These are phyloP conservation scores for Parus major DNA, from an alignment of 2,113 vertebrate species.

Conservation along the genomic window DNA sequence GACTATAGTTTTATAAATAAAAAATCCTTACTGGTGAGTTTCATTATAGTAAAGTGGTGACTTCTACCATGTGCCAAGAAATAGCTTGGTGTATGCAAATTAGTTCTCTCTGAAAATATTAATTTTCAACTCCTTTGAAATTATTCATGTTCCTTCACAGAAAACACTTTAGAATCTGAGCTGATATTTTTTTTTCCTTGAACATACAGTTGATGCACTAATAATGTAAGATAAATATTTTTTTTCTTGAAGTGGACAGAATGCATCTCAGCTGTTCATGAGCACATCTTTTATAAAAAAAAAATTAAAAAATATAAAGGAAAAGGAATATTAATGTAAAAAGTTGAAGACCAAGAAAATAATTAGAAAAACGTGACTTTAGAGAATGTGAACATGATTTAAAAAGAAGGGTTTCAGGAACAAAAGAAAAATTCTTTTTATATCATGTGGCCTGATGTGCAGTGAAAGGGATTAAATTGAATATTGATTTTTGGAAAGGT, in stretches of 20 bases:
- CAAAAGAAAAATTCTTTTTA: conserved; percentile 49
- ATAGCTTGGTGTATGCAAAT: neutral
- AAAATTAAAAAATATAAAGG: neutral
- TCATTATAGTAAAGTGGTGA: neutral
- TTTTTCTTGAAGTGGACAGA: neutral
- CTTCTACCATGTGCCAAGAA: neutral
- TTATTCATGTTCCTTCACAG: neutral
- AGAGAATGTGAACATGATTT: neutral
- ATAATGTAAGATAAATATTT: neutral
- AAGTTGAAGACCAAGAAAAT: neutral
- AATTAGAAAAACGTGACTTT: neutral
- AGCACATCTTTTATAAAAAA: neutral
- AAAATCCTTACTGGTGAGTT: conserved; percentile 24
- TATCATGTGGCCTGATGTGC: conserved; percentile 30
- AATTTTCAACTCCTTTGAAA: neutral
- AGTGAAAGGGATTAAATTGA: conserved; percentile 57
- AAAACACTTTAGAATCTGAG: neutral
- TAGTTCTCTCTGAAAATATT: neutral
- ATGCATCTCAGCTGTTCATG: neutral
- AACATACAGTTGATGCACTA: neutral
- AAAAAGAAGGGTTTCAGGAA: neutral
- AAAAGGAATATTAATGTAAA: neutral
- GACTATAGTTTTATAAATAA: conserved; percentile 60
- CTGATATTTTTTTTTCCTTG: neutral
- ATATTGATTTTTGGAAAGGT: conserved; percentile 69